phyloP scores from a whole-genome alignment of 2,888 invertebrate species.

The Rhamnusium bicolor region DNA sequence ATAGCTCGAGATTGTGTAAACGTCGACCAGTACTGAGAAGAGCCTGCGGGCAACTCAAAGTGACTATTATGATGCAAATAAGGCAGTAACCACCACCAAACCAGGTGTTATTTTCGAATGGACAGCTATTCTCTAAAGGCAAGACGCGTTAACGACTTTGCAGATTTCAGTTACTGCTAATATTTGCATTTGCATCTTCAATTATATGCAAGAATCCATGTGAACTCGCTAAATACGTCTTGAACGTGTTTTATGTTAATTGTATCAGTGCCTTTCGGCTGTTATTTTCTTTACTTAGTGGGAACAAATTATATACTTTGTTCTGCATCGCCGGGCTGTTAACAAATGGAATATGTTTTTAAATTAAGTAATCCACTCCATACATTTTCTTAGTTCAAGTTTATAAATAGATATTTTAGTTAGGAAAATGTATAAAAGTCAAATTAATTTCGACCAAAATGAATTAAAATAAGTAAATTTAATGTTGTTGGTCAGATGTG shows the following conservation, averaged over 20 bases:
- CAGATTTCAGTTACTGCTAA: conserved; percentile 66
- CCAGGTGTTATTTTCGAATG: conserved; percentile 68
- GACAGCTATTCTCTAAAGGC: conserved; percentile 67
- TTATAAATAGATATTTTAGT: no score
- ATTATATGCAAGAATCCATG: conserved; percentile 58
- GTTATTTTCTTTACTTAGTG: not conserved
- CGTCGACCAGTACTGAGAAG: conserved; percentile 49
- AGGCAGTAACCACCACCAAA: conserved; percentile 65
- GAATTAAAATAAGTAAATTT: no score
- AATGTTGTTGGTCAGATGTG: no score
- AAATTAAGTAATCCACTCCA: no score
- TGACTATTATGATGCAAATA: conserved; percentile 68
- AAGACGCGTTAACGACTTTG: conserved; percentile 68
- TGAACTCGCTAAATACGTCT: conserved; percentile 47
- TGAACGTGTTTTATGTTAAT: conserved; percentile 43
- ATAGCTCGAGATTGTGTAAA: conserved; percentile 39
- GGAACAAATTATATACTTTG: not conserved
- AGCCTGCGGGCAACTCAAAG: conserved; percentile 50
- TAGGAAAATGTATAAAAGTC: no score
- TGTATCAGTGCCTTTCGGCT: conserved; percentile 6
- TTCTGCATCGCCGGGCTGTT: not conserved
- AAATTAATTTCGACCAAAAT: no score
- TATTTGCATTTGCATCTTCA: conserved; percentile 63
- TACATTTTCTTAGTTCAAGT: no score
- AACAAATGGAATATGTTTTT: no score